Base-by-base conservation (phyloP, 1,140 invertebrate species). In the Macrosteles quadrilineatus region DNA sequence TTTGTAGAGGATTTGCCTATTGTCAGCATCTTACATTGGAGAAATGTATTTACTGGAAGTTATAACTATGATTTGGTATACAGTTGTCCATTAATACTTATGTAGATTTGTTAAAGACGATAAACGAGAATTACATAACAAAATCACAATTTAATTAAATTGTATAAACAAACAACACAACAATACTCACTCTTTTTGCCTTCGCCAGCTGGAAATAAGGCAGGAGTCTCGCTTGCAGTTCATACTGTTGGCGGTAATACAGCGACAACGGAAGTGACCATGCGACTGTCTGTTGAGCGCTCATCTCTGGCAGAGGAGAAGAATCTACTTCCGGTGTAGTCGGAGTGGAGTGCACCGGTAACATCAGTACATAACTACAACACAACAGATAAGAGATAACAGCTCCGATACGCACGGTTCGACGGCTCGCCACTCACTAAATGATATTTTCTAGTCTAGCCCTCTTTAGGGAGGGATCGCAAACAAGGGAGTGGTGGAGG, bases 151-250 rank as follows among this genome's bases (percentile, higher is more conserved):
- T n/a, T n/a, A n/a, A n/a, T 36, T 36, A 36, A 36, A 36, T 36
- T 6, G 32, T 36, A 14, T 36, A 36, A 6, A 36, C 32, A 36
- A 36, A 36, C 4, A 4, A 36, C 32, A 36, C 32, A 36, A 36
- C 4, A 12, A 30, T 31, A 68, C 67, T 68, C 59, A 66, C 63
- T 25, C 63, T 66, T 66, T 66, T 66, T 2, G 25, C 40, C 40
- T n/a, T 45, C 6, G 63, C 36, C 74, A 77, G 74, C 17, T 74
- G 74, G 11, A 76, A 67, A 63, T 73, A 73, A 6, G 74, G 74
- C 31, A 74, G 23, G 25, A 75, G 69, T 14, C 69, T 29, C 2
- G 73, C 69, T 12, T 73, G 72, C 14, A 73, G 69, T 45, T 74
- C 65, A 55, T 71, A 74, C 30, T 74, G 73, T 17, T 74, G 70